Evolutionary conservation across 2,113 vertebrate genomes (phyloP).

Genomic region (Conger conger): DNA sequence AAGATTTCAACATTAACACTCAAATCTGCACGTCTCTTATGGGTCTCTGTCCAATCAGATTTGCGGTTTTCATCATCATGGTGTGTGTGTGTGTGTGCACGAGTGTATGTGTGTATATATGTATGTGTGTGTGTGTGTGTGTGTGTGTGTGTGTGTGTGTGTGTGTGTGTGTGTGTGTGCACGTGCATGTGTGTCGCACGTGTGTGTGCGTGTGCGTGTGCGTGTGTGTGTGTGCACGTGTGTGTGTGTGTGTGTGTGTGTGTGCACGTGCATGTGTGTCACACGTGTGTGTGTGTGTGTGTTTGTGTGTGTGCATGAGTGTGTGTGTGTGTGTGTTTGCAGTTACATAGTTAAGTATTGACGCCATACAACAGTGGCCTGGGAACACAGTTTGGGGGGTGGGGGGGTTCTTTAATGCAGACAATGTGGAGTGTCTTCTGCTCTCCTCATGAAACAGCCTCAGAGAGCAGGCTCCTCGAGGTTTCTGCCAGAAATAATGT

Average conservation of each 20-base stretch:
- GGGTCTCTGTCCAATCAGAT: conserved; percentile 66
- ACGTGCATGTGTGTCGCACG: too few species aligned
- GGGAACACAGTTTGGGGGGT: background rate
- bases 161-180: too few species aligned
- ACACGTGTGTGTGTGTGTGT: too few species aligned
- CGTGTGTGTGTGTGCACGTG: too few species aligned
- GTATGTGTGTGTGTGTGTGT: too few species aligned
- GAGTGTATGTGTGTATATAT: background rate
- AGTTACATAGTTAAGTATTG: conserved; percentile 20
- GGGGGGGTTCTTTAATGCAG: conserved; percentile 16
- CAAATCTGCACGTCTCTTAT: too few species aligned
- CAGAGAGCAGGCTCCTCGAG: background rate
- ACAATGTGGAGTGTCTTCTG: background rate
- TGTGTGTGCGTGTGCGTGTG: too few species aligned
- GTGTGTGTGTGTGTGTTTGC: background rate
- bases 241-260: too few species aligned
- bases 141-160: too few species aligned
- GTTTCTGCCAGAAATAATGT: conserved; percentile 2
- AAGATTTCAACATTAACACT: background rate
- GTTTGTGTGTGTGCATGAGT: too few species aligned
- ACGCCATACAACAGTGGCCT: conserved; percentile 4
- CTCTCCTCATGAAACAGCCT: background rate
- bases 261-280: too few species aligned
- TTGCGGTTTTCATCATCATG: conserved; percentile 61
- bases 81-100: conserved; percentile 48